phyloP scores from a whole-genome alignment of 2,113 vertebrate species.

The Semnopithecus entellus region DNA sequence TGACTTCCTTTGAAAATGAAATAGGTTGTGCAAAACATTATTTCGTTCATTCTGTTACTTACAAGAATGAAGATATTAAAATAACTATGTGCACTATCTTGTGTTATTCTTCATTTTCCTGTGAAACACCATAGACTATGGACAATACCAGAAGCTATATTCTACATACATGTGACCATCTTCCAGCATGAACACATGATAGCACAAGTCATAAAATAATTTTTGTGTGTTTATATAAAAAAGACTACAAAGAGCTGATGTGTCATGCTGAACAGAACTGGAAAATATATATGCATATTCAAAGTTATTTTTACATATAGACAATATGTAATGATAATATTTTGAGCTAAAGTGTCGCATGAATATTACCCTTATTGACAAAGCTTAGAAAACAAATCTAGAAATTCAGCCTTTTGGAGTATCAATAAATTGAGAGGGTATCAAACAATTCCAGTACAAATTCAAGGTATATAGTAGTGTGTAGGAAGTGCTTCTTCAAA shows the following conservation, averaged over 20 bases:
- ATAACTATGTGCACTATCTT: background rate
- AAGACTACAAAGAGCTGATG: background rate
- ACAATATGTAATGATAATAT: background rate
- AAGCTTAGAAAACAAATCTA: background rate
- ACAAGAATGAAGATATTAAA: conserved; percentile 28
- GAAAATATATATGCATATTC: background rate
- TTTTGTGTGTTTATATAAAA: conserved; percentile 8
- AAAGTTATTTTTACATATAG: background rate
- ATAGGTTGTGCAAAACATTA: background rate
- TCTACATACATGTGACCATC: background rate
- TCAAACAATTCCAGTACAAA: background rate
- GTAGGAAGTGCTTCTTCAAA: background rate
- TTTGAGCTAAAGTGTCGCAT: background rate
- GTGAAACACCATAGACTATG: background rate
- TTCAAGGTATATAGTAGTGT: background rate
- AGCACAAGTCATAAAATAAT: background rate
- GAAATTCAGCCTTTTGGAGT: background rate
- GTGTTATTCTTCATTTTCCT: background rate
- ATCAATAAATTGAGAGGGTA: background rate
- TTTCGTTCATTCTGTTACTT: conserved; percentile 17
- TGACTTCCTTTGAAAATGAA: conserved; percentile 37
- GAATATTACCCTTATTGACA: background rate
- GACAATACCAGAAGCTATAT: background rate
- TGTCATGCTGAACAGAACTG: background rate
- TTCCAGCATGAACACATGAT: background rate